phyloP scores from a whole-genome alignment of 2,888 invertebrate genomes.

The Plebejus argus region DNA sequence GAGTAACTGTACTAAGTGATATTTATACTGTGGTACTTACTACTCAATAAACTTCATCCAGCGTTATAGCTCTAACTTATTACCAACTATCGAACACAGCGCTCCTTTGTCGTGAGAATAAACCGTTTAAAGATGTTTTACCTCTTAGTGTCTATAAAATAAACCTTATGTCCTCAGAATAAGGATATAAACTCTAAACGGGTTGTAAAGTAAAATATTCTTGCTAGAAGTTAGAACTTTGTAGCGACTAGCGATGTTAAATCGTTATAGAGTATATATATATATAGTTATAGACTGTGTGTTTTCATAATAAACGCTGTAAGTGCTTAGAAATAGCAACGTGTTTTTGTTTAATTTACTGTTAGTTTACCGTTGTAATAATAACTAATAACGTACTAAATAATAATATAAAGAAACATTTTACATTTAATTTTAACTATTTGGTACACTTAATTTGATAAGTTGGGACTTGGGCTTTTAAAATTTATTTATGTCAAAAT shows the following conservation, averaged over 20 bases:
- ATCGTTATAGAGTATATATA: constrained; percentile 42
- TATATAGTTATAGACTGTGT: constrained; percentile 40
- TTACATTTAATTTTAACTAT: too few relatives aligned
- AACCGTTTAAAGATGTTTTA: not conserved
- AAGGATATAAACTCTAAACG: not conserved
- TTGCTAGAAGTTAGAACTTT: constrained; percentile 35
- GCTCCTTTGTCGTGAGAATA: constrained; percentile 15
- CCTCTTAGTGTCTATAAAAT: not conserved
- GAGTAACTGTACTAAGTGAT: not conserved
- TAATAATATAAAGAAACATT: too few relatives aligned
- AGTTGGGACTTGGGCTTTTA: too few relatives aligned
- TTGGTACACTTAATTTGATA: too few relatives aligned
- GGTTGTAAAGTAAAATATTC: constrained; percentile 35
- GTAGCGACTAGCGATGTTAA: constrained; percentile 38
- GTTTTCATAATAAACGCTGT: constrained; percentile 27
- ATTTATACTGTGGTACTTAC: not conserved
- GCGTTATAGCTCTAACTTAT: not conserved
- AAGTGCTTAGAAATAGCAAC: not conserved
- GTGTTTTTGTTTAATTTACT: not conserved
- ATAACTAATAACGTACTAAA: not conserved
- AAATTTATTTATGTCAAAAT: too few relatives aligned
- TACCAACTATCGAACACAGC: constrained; percentile 10
- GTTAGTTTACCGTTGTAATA: not conserved
- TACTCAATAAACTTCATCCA: constrained; percentile 17
- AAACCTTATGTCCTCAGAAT: not conserved